These are phyloP conservation scores for Heterotis niloticus DNA, from an alignment of 2,113 vertebrate genomes.

Conservation along the genomic window DNA sequence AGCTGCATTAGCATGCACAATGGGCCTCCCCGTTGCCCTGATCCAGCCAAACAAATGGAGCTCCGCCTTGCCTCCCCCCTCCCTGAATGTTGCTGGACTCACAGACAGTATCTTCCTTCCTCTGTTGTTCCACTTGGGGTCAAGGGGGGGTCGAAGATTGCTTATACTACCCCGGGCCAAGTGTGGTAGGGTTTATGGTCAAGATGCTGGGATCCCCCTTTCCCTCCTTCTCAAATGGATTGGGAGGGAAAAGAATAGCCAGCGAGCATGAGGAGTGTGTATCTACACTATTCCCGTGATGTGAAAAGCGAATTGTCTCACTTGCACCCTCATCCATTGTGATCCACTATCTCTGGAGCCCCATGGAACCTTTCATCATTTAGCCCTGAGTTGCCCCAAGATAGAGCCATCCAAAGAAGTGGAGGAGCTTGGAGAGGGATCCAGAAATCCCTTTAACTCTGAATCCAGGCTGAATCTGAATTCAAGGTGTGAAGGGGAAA, in stretches of 20 bases:
- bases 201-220: conserved; percentile 37
- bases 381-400: conserved; percentile 35
- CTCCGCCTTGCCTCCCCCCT: conserved; percentile 12
- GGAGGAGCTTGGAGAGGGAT: neutral
- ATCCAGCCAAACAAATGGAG: neutral
- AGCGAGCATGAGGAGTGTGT: conserved; percentile 36
- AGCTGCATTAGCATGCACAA: conserved; percentile 11
- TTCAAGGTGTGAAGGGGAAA: neutral
- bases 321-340: conserved; percentile 53
- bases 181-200: conserved; percentile 45
- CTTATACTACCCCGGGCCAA: conserved; percentile 15
- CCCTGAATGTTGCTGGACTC: neutral
- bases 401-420: conserved; percentile 35
- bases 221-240: conserved; percentile 27
- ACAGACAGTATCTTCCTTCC: neutral
- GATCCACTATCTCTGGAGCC: conserved; percentile 59
- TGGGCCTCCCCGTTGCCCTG: neutral
- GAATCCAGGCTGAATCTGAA: conserved; percentile 34
- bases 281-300: conserved; percentile 42
- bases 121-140: conserved; percentile 28
- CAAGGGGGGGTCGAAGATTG: conserved; percentile 33
- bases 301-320: conserved; percentile 52
- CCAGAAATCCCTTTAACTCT: conserved; percentile 34
- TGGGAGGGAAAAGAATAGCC: conserved; percentile 48
- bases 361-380: conserved; percentile 56